A percentile compares a stretch with the other conserved stretches of the same genome.
phyloP scores from a whole-genome alignment of 2,113 vertebrate genomes.

The Myocastor coypus region DNA sequence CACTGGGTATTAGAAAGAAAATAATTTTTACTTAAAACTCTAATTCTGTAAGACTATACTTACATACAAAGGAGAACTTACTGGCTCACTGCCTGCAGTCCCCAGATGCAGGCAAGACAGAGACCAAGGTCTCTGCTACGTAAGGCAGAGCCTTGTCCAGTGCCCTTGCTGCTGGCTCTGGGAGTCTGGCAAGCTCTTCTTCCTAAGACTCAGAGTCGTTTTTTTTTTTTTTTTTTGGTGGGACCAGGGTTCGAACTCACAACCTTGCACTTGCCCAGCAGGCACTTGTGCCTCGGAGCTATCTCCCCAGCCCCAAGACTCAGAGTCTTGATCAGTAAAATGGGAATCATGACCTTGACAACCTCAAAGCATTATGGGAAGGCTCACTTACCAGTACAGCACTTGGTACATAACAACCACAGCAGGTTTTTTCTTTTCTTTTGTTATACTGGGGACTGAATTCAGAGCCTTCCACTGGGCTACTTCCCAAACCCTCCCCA shows the following conservation, averaged over 20 bases:
- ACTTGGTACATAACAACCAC: not conserved
- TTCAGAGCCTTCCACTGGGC: not conserved
- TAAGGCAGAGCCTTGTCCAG: not conserved
- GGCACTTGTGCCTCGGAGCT: too few species aligned
- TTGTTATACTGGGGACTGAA: not conserved
- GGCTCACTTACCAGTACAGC: not conserved
- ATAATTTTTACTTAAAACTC: not conserved
- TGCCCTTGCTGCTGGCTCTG: not conserved
- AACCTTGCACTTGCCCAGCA: too few species aligned
- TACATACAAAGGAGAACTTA: not conserved
- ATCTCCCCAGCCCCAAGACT: too few species aligned
- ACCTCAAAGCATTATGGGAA: not conserved
- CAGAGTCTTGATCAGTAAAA: not conserved
- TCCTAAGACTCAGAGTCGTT: not conserved
- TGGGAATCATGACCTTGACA: not conserved
- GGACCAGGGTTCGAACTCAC: too few species aligned
- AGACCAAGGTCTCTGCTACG: not conserved
- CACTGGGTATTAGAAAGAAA: constrained; percentile 28
- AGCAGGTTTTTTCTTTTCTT: not conserved
- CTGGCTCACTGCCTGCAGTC: not conserved
- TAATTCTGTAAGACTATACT: not conserved
- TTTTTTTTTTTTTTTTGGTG: too few species aligned
- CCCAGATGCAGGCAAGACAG: not conserved
- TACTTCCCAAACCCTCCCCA: not conserved
- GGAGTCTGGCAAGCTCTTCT: not conserved